Evolutionary conservation across 2,113 vertebrate genomes (phyloP).

Genomic region (Microcebus tavaratra): DNA sequence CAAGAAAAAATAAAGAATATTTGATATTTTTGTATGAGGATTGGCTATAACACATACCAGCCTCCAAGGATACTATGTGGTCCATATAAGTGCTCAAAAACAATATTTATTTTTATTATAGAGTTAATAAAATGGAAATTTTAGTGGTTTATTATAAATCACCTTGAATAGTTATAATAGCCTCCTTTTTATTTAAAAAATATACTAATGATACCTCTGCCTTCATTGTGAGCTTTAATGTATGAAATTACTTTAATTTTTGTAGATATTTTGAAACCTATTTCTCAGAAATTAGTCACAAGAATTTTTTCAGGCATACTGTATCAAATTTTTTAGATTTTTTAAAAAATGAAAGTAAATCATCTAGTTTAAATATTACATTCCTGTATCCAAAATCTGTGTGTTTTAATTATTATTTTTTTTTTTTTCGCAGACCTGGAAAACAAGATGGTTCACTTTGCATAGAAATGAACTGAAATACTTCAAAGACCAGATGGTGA

Average conservation of each 20-base stretch:
- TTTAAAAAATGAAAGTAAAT: constrained; percentile 16
- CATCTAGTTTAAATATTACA: neutral
- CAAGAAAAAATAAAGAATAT: neutral
- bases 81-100: neutral
- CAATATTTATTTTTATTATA: neutral
- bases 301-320: constrained; percentile 17
- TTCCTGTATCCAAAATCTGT: neutral
- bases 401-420: constrained; percentile 49
- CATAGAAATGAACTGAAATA: constrained; percentile 96
- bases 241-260: neutral
- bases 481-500: constrained; percentile 97
- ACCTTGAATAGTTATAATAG: neutral
- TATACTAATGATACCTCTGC: neutral
- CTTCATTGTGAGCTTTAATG: neutral
- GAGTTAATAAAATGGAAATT: neutral
- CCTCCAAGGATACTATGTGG: neutral
- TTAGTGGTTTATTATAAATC: neutral
- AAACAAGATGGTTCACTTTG: constrained; percentile 97
- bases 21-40: neutral
- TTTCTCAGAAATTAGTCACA: neutral
- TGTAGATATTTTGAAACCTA: neutral
- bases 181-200: constrained; percentile 31
- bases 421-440: constrained; percentile 94
- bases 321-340: neutral
- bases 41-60: neutral